Conservation (phyloP, 2,797 vertebrate species). For the Triplophysa bombifrons region DNA sequence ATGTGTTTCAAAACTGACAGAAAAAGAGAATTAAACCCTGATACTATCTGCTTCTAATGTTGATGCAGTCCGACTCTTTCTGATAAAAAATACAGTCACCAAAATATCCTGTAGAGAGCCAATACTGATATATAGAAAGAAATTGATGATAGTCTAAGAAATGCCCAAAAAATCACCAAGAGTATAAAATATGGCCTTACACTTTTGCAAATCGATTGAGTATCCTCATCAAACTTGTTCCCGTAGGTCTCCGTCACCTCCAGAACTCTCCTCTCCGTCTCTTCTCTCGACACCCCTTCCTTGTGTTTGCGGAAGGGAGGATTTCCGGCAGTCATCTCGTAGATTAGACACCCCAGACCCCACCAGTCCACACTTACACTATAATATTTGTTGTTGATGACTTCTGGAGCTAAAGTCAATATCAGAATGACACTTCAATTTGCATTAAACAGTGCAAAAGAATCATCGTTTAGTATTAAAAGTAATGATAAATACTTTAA, state of each 20-base stretch:
- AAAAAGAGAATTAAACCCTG: not conserved
- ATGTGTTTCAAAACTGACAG: too few species aligned
- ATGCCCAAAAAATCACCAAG: not conserved
- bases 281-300: constrained; percentile 71
- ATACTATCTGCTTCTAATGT: not conserved
- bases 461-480: too few species aligned
- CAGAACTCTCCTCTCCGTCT: constrained; percentile 78
- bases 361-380: constrained; percentile 82
- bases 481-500: too few species aligned
- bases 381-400: constrained; percentile 75
- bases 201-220: constrained; percentile 71
- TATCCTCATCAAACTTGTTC: constrained; percentile 67
- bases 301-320: constrained; percentile 72
- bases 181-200: constrained; percentile 64
- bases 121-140: not conserved
- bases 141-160: too few species aligned
- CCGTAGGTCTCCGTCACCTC: constrained; percentile 67
- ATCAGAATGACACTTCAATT: not conserved
- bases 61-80: not conserved
- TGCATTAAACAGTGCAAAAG: too few species aligned
- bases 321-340: constrained; percentile 82
- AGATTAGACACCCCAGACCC: constrained; percentile 87
- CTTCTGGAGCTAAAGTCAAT: constrained; percentile 79
- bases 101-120: not conserved
- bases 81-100: not conserved